These are phyloP conservation scores for Budorcas taxicolor DNA, from an alignment of 2,113 vertebrate genomes.

Conservation along the genomic window DNA sequence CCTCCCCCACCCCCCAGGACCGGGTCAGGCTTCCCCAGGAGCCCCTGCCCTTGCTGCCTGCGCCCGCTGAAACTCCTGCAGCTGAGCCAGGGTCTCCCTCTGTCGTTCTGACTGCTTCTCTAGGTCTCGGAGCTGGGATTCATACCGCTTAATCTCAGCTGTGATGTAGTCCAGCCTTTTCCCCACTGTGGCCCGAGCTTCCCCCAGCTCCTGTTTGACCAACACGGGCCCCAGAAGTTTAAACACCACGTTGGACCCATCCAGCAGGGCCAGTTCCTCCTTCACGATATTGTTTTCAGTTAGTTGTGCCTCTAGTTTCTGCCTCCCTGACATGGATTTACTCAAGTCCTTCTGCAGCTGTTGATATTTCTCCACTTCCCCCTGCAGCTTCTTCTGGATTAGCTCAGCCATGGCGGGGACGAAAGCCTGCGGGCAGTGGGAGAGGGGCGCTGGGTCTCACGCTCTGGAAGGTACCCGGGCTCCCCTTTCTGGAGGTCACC, in stretches of 20 bases:
- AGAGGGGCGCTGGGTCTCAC: neutral
- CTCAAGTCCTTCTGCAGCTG: constrained; percentile 91
- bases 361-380: constrained; percentile 89
- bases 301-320: constrained; percentile 91
- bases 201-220: constrained; percentile 90
- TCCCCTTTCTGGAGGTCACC: neutral
- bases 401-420: constrained; percentile 84
- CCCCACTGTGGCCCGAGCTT: no score
- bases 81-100: constrained; percentile 86
- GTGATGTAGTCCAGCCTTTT: constrained; percentile 92
- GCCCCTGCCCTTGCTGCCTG: constrained; percentile 79
- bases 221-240: constrained; percentile 91
- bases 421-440: neutral
- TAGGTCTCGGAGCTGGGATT: constrained; percentile 86
- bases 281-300: constrained; percentile 94
- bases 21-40: constrained; percentile 81
- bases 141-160: constrained; percentile 90
- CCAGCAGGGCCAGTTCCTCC: constrained; percentile 89
- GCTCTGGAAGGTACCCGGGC: neutral
- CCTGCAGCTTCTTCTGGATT: constrained; percentile 88
- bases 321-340: constrained; percentile 88
- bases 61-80: constrained; percentile 91
- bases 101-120: constrained; percentile 89
- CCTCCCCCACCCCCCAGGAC: neutral
- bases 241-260: constrained; percentile 86